Base-by-base conservation (phyloP, 2,797 vertebrate species). In the Poeciliopsis gracilis region DNA sequence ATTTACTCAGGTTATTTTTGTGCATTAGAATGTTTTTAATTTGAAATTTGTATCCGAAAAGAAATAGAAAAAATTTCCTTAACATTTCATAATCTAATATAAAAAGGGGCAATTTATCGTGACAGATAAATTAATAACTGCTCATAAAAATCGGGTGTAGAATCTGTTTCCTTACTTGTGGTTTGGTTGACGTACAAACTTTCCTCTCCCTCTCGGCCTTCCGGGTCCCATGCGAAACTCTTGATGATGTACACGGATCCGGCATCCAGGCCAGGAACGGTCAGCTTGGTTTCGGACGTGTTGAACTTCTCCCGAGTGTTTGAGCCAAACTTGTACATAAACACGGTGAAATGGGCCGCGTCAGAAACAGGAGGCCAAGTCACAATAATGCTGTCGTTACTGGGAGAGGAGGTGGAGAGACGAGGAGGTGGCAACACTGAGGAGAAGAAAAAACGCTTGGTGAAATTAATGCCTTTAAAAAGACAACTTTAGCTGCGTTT, bases 361-460 rank as follows among this genome's bases (percentile, higher is more conserved):
- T 95, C 78, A 0, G 85, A 76, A 16, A 98, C 91, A 7, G 91
- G 80, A 30, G 78, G 75, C 97, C 97, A 99, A 75, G 89, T 94
- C 25, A 97, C 91, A 5, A 92, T 81, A 75, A 98, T 96, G 80
- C 94, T 97, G 91, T 95, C 89, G 66, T 95, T 96, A 47, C 89
- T 95, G 0, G 87, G 94, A 72, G 97, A 97, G 75, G 88, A 95
- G 73, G 95, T 88, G 73, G 88, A 90, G 47, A 97, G 85, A 82
- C 94, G 12, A 0, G 96, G 96, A 77, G 97, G 94, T 47, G 96
- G 89, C 91, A 99, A 87, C 61, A 97, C 98, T 99, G 93, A 43
- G 75, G 83, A 88, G 69, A 80, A 76, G 69, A 81, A 76, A 38
- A 81, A 70, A 53, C 33, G 10, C 47, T 63, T 79, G 0, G 69